Evolutionary conservation across 2,113 vertebrate genomes (phyloP), one percentile per base, ranked within the genome.

Genomic region (Pyxicephalus adspersus): DNA sequence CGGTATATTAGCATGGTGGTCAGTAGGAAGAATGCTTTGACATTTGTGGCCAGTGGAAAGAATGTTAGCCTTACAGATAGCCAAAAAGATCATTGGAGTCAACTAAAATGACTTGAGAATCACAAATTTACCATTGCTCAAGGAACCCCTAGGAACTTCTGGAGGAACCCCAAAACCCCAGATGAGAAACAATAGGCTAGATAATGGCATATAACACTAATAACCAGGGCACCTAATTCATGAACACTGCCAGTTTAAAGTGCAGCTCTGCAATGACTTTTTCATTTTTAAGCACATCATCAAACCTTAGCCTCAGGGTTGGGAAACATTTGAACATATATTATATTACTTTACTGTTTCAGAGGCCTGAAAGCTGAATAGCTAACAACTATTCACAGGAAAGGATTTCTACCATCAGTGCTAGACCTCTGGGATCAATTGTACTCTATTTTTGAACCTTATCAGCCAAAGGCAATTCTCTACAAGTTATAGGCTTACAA

Each of bases 361-460:
- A 9, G 34, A 18, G 57, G 84, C 85, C 85, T 86, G 83, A 79
- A n/a, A n/a, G n/a, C n/a, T n/a, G n/a, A n/a, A n/a, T n/a, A n/a
- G 84, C 86, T 83, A 76, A 63, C 83, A 88, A 84, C 55, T 29
- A 83, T 87, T 85, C 76, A 87, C 71, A 86, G 65, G 15, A 85
- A 64, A 83, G 82, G n/a, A 25, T 55, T 83, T 76, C 76, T 52
- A 65, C 0, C 85, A 83, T 82, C 38, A 51, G 1, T 55, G 28
- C 20, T 25, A 51, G 26, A 29, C 45, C 25, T 77, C 31, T 83
- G 58, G 84, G 50, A 85, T 80, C 34, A 85, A 13, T 86, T 87
- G 83, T 83, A 4, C 58, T 87, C 79, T 85, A 17, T 83, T 86
- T 86, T 74, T 81, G 34, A 65, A 23, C 55, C 31, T 86, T 82